Evolutionary conservation across 1,140 invertebrate genomes (phyloP).

Genomic region (Agraylea sexmaculata): DNA sequence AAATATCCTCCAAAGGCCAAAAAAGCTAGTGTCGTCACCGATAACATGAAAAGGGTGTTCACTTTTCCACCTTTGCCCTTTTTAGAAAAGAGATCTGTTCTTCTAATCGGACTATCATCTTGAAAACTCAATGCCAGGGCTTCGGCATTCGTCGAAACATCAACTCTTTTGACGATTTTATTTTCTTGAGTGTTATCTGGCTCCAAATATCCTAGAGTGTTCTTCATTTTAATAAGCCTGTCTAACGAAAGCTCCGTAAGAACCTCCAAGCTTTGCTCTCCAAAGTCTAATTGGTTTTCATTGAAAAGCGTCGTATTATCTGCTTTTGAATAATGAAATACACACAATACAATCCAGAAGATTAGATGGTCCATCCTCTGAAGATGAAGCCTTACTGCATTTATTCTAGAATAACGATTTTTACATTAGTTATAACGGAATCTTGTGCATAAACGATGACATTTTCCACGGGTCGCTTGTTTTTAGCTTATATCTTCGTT

Average conservation of each 20-base stretch:
- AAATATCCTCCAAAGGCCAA: slow-evolving; percentile 68
- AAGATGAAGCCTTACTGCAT: too few relatives aligned
- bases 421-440: too few relatives aligned
- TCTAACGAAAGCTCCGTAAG: slow-evolving; percentile 33
- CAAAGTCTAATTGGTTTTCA: too few relatives aligned
- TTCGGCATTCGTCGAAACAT: slow-evolving; percentile 20
- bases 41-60: slow-evolving; percentile 57
- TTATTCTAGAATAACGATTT: too few relatives aligned
- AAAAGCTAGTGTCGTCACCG: slow-evolving; percentile 61
- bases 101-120: slow-evolving; percentile 26
- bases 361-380: too few relatives aligned
- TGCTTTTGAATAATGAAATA: too few relatives aligned
- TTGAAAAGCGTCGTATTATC: too few relatives aligned
- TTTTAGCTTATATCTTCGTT: too few relatives aligned
- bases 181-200: not conserved
- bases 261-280: slow-evolving; percentile 25
- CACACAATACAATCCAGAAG: not conserved
- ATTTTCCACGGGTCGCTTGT: too few relatives aligned
- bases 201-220: slow-evolving; percentile 26
- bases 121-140: slow-evolving; percentile 30
- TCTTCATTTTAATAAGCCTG: slow-evolving; percentile 33
- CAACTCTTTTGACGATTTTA: slow-evolving; percentile 1
- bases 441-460: too few relatives aligned
- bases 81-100: slow-evolving; percentile 28
- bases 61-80: slow-evolving; percentile 33